Evolutionary conservation across 2,888 invertebrate genomes (phyloP).

Genomic region (Temnothorax rugatulus): DNA sequence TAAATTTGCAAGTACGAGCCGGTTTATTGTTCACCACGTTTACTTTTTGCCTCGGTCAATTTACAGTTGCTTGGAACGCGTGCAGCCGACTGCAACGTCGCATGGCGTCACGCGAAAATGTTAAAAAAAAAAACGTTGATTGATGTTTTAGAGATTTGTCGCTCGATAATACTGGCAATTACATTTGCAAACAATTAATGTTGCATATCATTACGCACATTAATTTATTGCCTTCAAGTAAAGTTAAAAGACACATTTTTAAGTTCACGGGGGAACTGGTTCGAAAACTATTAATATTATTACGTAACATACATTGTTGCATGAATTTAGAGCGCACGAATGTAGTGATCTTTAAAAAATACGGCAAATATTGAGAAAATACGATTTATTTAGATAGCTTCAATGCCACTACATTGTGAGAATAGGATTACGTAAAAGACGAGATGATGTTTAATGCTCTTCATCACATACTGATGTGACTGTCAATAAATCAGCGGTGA

Average conservation of each 20-base stretch:
- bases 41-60: constrained; percentile 23
- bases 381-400: constrained; percentile 9
- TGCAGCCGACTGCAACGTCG: not conserved
- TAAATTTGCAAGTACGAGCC: constrained; percentile 32
- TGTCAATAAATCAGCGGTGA: constrained; percentile 9
- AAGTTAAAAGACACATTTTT: not conserved
- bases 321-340: not conserved
- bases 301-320: not conserved
- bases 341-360: not conserved
- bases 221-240: not conserved
- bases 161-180: not conserved
- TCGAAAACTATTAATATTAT: not conserved
- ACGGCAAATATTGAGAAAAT: not conserved
- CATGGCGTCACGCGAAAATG: constrained; percentile 15
- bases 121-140: constrained; percentile 10
- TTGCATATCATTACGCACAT: not conserved
- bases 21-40: constrained; percentile 14
- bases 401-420: not conserved
- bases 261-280: not conserved
- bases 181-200: constrained; percentile 15
- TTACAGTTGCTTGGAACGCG: not conserved
- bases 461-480: not conserved
- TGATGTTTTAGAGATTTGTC: not conserved
- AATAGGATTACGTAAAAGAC: not conserved
- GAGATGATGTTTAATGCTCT: not conserved